phyloP scores from a whole-genome alignment of 1,140 invertebrate species.

The Parapsyche elsis region DNA sequence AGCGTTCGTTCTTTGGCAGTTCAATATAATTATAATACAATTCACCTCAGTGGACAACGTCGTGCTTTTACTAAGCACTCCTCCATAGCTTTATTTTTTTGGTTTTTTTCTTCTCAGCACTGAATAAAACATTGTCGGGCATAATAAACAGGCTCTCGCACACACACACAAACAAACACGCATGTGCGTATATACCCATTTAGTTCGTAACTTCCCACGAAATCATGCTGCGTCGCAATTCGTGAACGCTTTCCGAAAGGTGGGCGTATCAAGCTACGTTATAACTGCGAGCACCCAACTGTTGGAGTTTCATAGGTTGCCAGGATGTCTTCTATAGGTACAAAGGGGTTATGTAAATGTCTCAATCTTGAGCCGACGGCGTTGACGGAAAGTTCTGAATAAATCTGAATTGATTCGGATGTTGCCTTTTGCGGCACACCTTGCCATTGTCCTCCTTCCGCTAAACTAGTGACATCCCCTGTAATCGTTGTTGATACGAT shows the following conservation, averaged over 20 bases:
- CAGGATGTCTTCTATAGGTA: too few relatives aligned
- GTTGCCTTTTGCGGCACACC: background rate
- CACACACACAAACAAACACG: background rate
- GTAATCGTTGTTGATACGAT: constrained; percentile 2
- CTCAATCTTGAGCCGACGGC: background rate
- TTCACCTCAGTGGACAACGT: too few relatives aligned
- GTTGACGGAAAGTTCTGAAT: background rate
- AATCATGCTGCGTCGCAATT: constrained; percentile 20
- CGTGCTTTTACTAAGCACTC: too few relatives aligned
- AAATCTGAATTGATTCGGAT: background rate
- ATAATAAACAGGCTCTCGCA: constrained; percentile 1
- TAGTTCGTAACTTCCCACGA: constrained; percentile 20
- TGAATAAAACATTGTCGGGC: constrained; percentile 3
- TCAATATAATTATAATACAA: too few relatives aligned
- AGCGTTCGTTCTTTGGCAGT: too few relatives aligned
- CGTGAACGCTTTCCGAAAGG: background rate
- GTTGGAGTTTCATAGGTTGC: too few relatives aligned
- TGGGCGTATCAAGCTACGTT: constrained; percentile 8
- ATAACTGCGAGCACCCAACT: background rate
- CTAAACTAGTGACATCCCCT: background rate
- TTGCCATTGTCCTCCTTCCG: background rate
- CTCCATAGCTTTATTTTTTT: too few relatives aligned
- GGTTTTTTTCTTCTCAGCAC: too few relatives aligned
- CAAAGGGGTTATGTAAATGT: background rate
- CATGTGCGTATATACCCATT: background rate